Conservation (phyloP, 1,140 invertebrate genomes). For the Lasioglossum baleicum region DNA sequence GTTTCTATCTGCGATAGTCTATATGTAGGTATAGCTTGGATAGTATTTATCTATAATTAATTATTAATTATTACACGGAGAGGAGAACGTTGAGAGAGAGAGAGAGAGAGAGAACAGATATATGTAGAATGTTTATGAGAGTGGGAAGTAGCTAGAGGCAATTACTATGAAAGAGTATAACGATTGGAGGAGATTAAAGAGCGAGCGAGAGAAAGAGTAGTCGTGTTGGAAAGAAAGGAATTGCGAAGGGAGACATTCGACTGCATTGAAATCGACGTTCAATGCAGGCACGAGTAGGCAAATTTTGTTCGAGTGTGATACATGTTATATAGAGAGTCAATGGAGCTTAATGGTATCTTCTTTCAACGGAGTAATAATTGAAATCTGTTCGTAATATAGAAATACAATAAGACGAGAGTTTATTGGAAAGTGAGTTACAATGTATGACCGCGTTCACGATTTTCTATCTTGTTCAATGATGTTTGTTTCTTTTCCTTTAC, state of each 20-base stretch:
- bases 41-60: constrained; percentile 75
- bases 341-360: background rate
- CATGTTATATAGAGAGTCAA: constrained; percentile 9
- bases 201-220: too few relatives aligned
- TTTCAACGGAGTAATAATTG: background rate
- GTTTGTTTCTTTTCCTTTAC: constrained; percentile 17
- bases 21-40: constrained; percentile 70
- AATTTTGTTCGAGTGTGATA: background rate
- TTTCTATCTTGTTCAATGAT: background rate
- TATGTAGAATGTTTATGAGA: constrained; percentile 19
- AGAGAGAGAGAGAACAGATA: background rate
- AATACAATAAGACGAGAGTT: constrained; percentile 12
- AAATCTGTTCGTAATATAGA: background rate
- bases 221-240: background rate
- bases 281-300: background rate
- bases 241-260: background rate
- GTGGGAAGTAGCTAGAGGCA: background rate
- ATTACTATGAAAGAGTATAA: background rate
- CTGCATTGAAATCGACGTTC: constrained; percentile 7
- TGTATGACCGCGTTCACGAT: too few relatives aligned
- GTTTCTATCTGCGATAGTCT: constrained; percentile 76
- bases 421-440: background rate
- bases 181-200: background rate
- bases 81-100: constrained; percentile 1
- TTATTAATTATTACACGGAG: constrained; percentile 50